Base-by-base conservation (phyloP, 2,888 invertebrate genomes). In the Protodeltote pygarga region DNA sequence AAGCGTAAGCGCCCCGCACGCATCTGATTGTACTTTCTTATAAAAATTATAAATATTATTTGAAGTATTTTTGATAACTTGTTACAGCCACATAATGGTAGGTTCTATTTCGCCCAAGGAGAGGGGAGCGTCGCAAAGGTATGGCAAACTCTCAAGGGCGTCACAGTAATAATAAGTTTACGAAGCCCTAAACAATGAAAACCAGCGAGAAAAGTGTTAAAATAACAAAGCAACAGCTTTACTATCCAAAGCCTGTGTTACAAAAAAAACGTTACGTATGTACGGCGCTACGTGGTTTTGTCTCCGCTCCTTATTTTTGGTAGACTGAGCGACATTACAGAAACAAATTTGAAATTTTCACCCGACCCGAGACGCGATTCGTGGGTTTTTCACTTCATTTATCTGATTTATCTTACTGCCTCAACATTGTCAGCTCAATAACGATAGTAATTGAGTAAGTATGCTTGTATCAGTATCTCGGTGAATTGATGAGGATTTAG, bases 301-400 rank as follows among this genome's bases (percentile, higher is more conserved):
- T 27, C 19, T 14, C 31, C 13, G 5, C 15, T 24, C 15, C 34
- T 39, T 27, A 9, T 40, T 45, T 41, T 42, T 23, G 13, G 28
- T 29, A 9, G 27, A 29, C 27, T 35, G 27, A 32, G 25, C 41
- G 15, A 50, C 31, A 52, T 49, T 50, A 52, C 24, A 8, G 29
- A 45, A 63, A 62, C 48, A 45, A 62, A 65, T 67, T 49, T 44
- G 51, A 40, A 59, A 65, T 47, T 55, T 49, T 42, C 38, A 21
- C 33, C 29, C 20, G 21, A 29, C 4, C 41, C 39, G 39, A 38
- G 40, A 52, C 32, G 20, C n/a, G 34, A 13, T 17, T 42, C 37
- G 41, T 20, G 50, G 48, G 32, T 48, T 60, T 64, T 63, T 60
- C 60, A 51, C 51, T 57, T 40, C 69, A 67, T 67, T 67, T 54